Base-by-base conservation (phyloP, 2,113 vertebrate species). In the Chaenocephalus aceratus region DNA sequence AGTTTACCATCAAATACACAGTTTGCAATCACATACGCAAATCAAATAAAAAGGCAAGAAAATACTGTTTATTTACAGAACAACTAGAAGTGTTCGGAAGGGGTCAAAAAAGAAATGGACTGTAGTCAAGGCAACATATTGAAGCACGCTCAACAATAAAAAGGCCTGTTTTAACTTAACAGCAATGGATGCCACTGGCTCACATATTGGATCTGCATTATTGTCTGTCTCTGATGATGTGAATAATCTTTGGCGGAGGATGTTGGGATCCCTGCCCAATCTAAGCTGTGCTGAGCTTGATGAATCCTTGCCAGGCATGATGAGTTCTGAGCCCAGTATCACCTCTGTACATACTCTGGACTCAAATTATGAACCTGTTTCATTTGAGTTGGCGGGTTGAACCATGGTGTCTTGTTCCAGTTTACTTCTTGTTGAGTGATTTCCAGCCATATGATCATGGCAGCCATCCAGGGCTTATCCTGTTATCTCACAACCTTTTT, bases 401-500 rank as follows among this genome's bases (percentile, higher is more conserved):
- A 56, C 56, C 26, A 11, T 5, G 9, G 13, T 23, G 45, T 65
- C 66, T 72, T 60, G 26, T 72, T 46, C 14, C 52, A 56, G 41
- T 82, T 80, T 49, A 7, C 34, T 58, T 72, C 36, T 75, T 23
- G 23, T 72, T 62, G 21, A 53, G 41, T 15, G 41, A 75, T 56
- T 86, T 90, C 46, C 12, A 65, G 67, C 62, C 88, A 51, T 70
- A 61, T 71, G 70, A 86, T 63, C 23, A 48, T 91, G 85, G 76
- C 80, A 60, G 49, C 4, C 60, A 2, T 82, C 75, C 84, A 92
- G 46, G 6, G 14, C 69, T 67, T 86, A 81, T 92, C 88, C 89
- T 86, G 85, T 87, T 90, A 86, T 82, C 74, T 79, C 77, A 53
- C 21, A 0, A 56, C 73, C 61, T 36, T 84, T 60, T 88, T 91